Evolutionary conservation across 2,113 vertebrate species (phyloP).

Genomic region (Callipepla californica): DNA sequence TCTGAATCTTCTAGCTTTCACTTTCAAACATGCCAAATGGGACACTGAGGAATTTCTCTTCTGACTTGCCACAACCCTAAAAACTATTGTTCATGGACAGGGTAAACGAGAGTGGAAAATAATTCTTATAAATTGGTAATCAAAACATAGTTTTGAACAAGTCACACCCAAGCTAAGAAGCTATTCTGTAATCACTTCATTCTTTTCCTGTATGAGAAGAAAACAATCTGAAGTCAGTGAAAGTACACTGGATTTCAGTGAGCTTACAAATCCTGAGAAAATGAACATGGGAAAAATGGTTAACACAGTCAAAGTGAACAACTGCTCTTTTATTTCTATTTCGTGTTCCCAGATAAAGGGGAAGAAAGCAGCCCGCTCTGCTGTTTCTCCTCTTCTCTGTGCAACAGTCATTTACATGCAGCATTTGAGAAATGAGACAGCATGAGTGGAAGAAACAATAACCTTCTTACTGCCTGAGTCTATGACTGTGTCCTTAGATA

Average conservation of each 20-base stretch:
- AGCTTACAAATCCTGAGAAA: not conserved
- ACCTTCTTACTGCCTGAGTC: not conserved
- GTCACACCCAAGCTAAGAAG: conserved; percentile 49
- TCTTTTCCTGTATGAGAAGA: conserved; percentile 16
- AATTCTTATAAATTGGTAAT: conserved; percentile 9
- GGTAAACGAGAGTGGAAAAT: not conserved
- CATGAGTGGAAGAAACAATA: not conserved
- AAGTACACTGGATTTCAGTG: not conserved
- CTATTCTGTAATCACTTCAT: conserved; percentile 41
- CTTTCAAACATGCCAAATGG: not conserved
- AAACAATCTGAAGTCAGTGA: conserved; percentile 31
- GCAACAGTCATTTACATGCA: not conserved
- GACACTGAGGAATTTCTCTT: not conserved
- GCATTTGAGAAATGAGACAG: not conserved
- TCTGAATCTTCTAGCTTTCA: not conserved
- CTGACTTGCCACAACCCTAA: not conserved
- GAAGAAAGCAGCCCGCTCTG: not conserved
- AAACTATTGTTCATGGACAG: not conserved
- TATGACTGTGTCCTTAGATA: not conserved
- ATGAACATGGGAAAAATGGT: not conserved
- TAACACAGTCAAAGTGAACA: not conserved
- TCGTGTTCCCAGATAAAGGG: not conserved
- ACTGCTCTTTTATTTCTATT: not conserved
- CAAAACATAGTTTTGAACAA: conserved; percentile 19
- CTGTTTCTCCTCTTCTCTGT: not conserved